Evolutionary conservation across 2,888 invertebrate genomes (phyloP), one percentile per base, ranked within the genome.

Genomic region (Eremobia ochroleuca): DNA sequence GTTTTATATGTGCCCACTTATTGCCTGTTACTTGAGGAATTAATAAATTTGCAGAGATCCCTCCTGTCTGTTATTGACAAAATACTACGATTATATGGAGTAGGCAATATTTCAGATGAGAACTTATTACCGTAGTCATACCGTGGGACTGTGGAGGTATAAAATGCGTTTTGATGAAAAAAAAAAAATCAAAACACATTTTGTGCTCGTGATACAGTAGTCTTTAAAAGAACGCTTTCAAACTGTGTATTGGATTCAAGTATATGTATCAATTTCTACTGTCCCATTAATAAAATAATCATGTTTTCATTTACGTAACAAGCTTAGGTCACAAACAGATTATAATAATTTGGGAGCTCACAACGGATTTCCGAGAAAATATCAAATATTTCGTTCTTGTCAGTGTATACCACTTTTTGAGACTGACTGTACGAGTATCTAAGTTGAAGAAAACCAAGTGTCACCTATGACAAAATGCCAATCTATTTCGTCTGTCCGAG

Each of bases 331-430:
- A 52, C 40, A 15, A 61, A 4, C 59, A 61, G 28, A 46, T 71
- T 13, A 34, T 40, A 69, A 70, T 52, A 28, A 69, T 52, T 43
- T 28, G 43, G 34, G 31, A 25, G 15, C 15, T 25, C 15, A n/a
- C 28, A 4, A 28, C 18, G 40, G 31, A 62, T 72, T 52, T 62
- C n/a, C 8, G 28, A 43, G n/a, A 62, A 37, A 37, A 11, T 71
- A 55, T 79, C 43, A 61, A 79, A 71, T 52, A 52, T n/a, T 59
- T 70, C 5, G 9, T 70, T 25, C n/a, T n/a, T n/a, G n/a, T n/a
- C n/a, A n/a, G n/a, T n/a, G n/a, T n/a, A n/a, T n/a, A n/a, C n/a
- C n/a, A n/a, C n/a, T n/a, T n/a, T n/a, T n/a, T n/a, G n/a, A n/a
- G n/a, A n/a, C n/a, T n/a, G n/a, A n/a, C n/a, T n/a, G n/a, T n/a